Conservation (phyloP, 1,140 invertebrate species). For the Meloidogyne exigua region DNA sequence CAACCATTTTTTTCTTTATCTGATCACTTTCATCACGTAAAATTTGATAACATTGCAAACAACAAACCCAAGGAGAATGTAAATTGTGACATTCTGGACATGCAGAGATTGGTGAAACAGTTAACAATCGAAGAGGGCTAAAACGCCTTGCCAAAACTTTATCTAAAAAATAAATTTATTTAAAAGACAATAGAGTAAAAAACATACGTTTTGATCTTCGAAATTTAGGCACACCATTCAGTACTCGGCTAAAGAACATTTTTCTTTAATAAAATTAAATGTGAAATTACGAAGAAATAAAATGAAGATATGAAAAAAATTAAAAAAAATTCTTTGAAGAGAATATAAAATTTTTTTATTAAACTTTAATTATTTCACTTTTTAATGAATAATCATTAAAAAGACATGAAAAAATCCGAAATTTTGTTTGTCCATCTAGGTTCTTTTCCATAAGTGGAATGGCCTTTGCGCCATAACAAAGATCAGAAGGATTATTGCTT, state of each 20-base stretch:
- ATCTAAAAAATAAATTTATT: background rate
- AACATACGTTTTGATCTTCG: background rate
- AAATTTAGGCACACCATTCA: background rate
- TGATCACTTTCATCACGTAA: background rate
- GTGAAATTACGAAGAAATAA: background rate
- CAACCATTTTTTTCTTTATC: background rate
- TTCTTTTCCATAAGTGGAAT: background rate
- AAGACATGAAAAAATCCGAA: background rate
- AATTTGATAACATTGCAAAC: background rate
- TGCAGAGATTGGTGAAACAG: background rate
- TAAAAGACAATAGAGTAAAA: background rate
- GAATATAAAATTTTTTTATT: background rate
- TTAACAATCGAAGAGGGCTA: background rate
- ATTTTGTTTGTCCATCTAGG: background rate
- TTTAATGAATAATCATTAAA: background rate
- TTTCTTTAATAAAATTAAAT: background rate
- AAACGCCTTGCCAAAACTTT: background rate
- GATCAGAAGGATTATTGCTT: background rate
- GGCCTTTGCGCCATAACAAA: background rate
- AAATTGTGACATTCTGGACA: constrained; percentile 4
- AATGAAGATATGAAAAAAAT: background rate
- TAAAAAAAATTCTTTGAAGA: background rate
- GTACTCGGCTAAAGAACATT: background rate
- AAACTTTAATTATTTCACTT: background rate
- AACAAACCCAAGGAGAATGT: constrained; percentile 4